phyloP scores from a whole-genome alignment of 2,888 invertebrate genomes.

The Ophion obscuratus region DNA sequence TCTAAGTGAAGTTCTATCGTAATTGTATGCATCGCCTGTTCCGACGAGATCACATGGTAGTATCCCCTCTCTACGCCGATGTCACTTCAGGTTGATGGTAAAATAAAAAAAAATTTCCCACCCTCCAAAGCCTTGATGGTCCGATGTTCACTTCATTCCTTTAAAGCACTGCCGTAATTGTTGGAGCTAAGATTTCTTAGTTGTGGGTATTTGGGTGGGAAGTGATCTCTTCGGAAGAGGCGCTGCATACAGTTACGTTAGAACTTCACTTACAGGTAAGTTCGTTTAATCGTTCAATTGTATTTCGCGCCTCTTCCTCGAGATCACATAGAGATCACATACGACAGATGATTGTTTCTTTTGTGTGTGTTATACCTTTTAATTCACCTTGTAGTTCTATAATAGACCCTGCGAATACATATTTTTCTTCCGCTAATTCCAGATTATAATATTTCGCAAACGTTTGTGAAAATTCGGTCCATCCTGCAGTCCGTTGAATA shows the following conservation, averaged over 20 bases:
- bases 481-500: neutral
- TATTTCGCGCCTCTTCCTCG: neutral
- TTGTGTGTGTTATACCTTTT: neutral
- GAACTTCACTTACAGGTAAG: slow-evolving; percentile 5
- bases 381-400: neutral
- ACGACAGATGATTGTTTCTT: neutral
- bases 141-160: too few species aligned
- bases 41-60: too few species aligned
- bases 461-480: neutral
- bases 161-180: neutral
- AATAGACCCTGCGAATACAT: neutral
- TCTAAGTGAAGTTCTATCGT: too few species aligned
- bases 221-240: neutral
- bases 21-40: too few species aligned
- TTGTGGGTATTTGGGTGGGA: neutral
- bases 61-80: too few species aligned
- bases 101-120: too few species aligned
- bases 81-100: too few species aligned
- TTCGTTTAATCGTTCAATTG: slow-evolving; percentile 1
- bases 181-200: neutral
- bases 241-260: neutral
- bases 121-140: too few species aligned
- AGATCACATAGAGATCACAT: neutral
- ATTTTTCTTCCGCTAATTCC: neutral
- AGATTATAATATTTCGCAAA: neutral